These are phyloP conservation scores for Scaptomyza graminum DNA, from an alignment of 1,140 invertebrate species.

Conservation along the genomic window DNA sequence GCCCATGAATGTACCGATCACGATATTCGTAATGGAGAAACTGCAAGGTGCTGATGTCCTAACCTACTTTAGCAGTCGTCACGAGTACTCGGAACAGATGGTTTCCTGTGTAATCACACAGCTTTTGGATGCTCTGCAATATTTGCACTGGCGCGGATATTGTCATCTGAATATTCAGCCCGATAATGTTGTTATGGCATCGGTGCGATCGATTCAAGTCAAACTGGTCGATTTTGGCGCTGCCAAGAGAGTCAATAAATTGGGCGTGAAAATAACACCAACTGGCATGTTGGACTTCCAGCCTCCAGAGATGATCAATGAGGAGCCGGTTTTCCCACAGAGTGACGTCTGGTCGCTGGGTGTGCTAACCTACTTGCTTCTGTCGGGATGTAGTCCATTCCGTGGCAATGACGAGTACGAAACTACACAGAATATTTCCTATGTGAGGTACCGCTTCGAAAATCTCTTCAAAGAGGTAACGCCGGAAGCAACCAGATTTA, in stretches of 20 bases:
- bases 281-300: constrained; percentile 85
- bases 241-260: constrained; percentile 91
- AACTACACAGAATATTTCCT: constrained; percentile 95
- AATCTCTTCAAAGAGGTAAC: constrained; percentile 97
- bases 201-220: constrained; percentile 92
- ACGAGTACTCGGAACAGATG: constrained; percentile 95
- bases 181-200: constrained; percentile 97
- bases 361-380: constrained; percentile 95
- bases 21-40: constrained; percentile 92
- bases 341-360: constrained; percentile 98
- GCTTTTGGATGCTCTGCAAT: constrained; percentile 94
- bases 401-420: constrained; percentile 91
- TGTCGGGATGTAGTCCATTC: constrained; percentile 97
- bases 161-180: constrained; percentile 97
- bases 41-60: constrained; percentile 96
- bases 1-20: constrained; percentile 87
- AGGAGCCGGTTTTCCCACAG: constrained; percentile 93
- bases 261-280: constrained; percentile 89
- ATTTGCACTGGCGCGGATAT: constrained; percentile 96
- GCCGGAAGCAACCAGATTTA: constrained; percentile 96
- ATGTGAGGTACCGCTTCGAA: constrained; percentile 97
- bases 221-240: constrained; percentile 97
- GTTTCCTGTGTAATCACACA: constrained; percentile 93
- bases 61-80: constrained; percentile 92
- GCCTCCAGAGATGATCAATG: constrained; percentile 96